These are phyloP conservation scores for Columbina picui DNA, from an alignment of 2,113 vertebrate species.

Conservation along the genomic window DNA sequence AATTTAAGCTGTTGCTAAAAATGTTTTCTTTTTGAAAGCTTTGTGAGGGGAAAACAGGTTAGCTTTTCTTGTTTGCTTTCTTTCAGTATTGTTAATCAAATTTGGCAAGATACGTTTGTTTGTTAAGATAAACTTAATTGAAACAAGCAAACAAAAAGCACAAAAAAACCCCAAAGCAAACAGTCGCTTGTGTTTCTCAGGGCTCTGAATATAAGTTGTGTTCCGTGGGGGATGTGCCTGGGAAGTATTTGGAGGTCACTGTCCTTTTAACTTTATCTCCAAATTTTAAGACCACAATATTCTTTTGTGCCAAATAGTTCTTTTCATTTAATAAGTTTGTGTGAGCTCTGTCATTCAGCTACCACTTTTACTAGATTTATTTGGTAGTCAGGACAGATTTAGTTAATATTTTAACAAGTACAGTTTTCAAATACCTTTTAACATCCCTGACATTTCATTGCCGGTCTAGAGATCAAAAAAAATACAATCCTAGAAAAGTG, in stretches of 20 bases:
- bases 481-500: not conserved
- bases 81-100: not conserved
- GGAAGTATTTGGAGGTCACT: not conserved
- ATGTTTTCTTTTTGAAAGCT: not conserved
- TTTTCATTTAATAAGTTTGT: not conserved
- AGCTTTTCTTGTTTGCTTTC: not conserved
- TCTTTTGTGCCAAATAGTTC: not conserved
- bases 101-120: not conserved
- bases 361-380: not conserved
- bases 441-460: not conserved
- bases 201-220: not conserved
- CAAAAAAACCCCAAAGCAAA: not conserved
- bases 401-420: not conserved
- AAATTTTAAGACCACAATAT: not conserved
- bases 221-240: not conserved
- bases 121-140: not conserved
- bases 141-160: not conserved
- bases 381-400: not conserved
- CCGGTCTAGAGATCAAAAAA: not conserved
- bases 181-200: not conserved
- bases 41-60: not conserved
- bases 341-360: not conserved
- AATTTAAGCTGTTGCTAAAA: not conserved
- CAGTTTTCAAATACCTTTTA: not conserved
- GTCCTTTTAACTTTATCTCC: slow-evolving; percentile 14